These are phyloP conservation scores for Mythimna albipuncta DNA, from an alignment of 2,888 invertebrate genomes.

Conservation along the genomic window DNA sequence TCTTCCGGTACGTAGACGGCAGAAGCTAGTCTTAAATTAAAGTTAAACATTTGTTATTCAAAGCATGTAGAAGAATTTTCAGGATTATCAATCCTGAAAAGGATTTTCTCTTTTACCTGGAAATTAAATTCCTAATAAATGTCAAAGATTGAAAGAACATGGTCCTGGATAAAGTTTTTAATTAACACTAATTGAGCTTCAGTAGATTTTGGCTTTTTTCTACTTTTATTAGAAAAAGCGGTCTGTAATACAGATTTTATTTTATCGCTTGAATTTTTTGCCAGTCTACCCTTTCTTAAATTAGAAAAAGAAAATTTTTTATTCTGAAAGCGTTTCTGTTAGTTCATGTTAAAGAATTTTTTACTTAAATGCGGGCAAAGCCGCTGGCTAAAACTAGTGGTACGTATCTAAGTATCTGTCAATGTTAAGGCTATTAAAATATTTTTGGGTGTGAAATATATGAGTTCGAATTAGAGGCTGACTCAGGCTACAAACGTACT, in stretches of 20 bases:
- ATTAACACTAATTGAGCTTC: conserved; percentile 8
- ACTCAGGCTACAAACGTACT: too few relatives aligned
- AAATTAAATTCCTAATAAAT: conserved; percentile 37
- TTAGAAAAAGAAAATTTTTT: not conserved
- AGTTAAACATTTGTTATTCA: conserved; percentile 45
- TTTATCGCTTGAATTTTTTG: conserved; percentile 7
- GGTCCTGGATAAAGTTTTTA: conserved; percentile 36
- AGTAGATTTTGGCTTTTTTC: not conserved
- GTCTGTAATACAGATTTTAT: not conserved
- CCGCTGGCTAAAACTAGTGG: not conserved
- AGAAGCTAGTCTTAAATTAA: too few relatives aligned
- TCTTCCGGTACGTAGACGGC: too few relatives aligned
- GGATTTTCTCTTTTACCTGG: conserved; percentile 30
- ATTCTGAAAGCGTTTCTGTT: not conserved
- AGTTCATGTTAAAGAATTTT: too few relatives aligned
- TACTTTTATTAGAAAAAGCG: conserved; percentile 1
- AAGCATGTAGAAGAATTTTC: conserved; percentile 35
- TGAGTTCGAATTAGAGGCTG: too few relatives aligned
- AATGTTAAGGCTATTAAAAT: not conserved
- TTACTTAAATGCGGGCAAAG: not conserved
- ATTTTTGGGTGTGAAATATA: not conserved
- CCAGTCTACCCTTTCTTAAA: not conserved
- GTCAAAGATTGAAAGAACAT: conserved; percentile 25
- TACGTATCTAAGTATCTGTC: too few relatives aligned
- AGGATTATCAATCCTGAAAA: not conserved